Base-by-base conservation (phyloP, 2,797 vertebrate species). In the Varecia variegata region DNA sequence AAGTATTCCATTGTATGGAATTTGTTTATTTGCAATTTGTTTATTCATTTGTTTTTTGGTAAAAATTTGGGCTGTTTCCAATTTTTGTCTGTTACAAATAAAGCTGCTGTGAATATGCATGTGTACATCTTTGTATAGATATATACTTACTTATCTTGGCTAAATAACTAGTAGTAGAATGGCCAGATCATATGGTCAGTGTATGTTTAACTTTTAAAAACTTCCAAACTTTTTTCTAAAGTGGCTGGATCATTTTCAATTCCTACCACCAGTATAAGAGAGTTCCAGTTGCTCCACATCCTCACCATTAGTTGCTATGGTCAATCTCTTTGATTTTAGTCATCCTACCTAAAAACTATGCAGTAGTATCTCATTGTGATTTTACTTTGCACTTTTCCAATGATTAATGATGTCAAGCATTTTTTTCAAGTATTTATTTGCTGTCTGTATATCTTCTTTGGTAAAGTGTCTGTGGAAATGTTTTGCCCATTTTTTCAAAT, bases 381-480 rank as follows among this genome's bases (percentile, higher is more conserved):
- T 80, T 89, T 68, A 91, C 76, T 70, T 58, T 88, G 15, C 20
- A 74, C 17, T 81, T 79, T 92, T 76, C 32, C 50, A 76, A 93
- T 45, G 18, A 68, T 70, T 60, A 88, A 32, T 40, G 27, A 92
- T 85, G 54, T 20, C 74, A 14, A 60, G 17, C 30, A 81, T 58
- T 90, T 93, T 93, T 58, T 94, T 89, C 14, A 73, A 35, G 5
- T 45, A 70, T 27, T 79, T 95, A 67, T 58, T 52, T 96, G 52
- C 8, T 56, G 21, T 84, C 65, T 83, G 32, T 45, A 12, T 62
- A 65, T 58, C 17, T 81, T 85, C 27, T 90, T 89, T 82, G 15
- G 12, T 70, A 35, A 93, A 76, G 21, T 35, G 1, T 54, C 30
- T 45, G 7, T 38, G 62, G 15, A 68, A 50, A 40, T 50, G 21